A percentile compares a stretch with the other conserved stretches of the same genome.
Evolutionary conservation across 1,140 invertebrate species (phyloP).

Genomic region (Tetramorium simillimum): DNA sequence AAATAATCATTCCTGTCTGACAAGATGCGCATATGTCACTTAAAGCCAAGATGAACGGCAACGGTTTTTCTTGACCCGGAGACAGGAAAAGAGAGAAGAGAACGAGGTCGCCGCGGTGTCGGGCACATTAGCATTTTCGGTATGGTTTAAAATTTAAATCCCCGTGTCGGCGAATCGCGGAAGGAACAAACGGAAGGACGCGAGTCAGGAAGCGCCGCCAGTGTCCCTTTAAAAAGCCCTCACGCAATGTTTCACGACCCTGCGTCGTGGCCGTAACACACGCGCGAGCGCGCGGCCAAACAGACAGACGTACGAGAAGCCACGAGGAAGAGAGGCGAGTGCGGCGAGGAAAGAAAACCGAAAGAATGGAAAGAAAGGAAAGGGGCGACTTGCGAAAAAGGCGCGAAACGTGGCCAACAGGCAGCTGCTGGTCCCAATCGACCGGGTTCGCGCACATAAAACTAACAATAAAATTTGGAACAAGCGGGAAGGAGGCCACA

Average conservation of each 20-base stretch:
- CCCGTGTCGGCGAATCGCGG: slow-evolving; percentile 47
- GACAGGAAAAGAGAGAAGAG: slow-evolving; percentile 31
- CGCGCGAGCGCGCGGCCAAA: neutral
- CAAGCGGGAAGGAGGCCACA: slow-evolving; percentile 47
- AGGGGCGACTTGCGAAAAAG: slow-evolving; percentile 53
- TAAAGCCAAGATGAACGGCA: slow-evolving; percentile 57
- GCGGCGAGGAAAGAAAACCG: slow-evolving; percentile 35
- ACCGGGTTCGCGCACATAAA: slow-evolving; percentile 52
- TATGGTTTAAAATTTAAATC: slow-evolving; percentile 77
- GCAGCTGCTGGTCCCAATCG: slow-evolving; percentile 67
- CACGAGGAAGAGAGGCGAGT: slow-evolving; percentile 52
- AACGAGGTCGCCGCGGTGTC: slow-evolving; percentile 22
- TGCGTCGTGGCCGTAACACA: neutral
- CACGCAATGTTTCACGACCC: slow-evolving; percentile 19
- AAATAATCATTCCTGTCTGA: neutral
- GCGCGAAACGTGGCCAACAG: slow-evolving; percentile 53
- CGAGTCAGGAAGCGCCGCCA: slow-evolving; percentile 70
- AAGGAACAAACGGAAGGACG: slow-evolving; percentile 67
- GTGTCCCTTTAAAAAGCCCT: slow-evolving; percentile 78
- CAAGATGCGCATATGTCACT: neutral
- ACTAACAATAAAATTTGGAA: slow-evolving; percentile 65
- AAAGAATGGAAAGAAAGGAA: slow-evolving; percentile 46
- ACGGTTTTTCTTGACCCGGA: slow-evolving; percentile 79
- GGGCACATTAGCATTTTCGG: slow-evolving; percentile 68
- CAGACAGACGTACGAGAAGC: slow-evolving; percentile 40